Base-by-base conservation (phyloP, 2,888 invertebrate species). In the Diachrysia chrysitis region DNA sequence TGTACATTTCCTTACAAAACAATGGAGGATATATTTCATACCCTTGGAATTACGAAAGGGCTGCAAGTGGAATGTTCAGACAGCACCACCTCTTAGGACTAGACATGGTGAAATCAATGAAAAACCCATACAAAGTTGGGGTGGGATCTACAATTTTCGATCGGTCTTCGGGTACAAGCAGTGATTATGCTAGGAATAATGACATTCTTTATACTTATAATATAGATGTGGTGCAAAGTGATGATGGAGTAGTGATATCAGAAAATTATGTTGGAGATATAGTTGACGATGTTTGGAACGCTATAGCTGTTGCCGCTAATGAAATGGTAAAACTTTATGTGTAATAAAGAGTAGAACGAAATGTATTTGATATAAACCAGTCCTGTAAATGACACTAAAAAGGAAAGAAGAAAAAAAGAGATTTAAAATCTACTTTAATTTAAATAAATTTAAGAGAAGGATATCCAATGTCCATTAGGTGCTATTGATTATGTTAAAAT, bases 1-100 rank as follows among this genome's bases (percentile, higher is more conserved):
- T 97, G 71, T 98, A 98, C 85, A 84, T 98, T 35, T 96, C 97
- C 0, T 87, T 98, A 46, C 98, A 98, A 88, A 97, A 97, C n/a
- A 97, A 96, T 82, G 97, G 97, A 60, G 95, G 96, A 29, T 96
- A 96, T 71, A 82, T 97, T 9, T 90, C 97, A 0, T 97, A 97
- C 82, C 97, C 97, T 1, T 97, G 97, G 97, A 96, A 96, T 51
- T 97, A 95, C 73, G 96, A 96, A 55, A 88, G 85, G 42, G 90
- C 93, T 25, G 92, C 94, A 0, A 92, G 90, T 71, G 94, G 93
- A 0, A 85, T 93, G 83, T 93, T 93, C 56, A 81, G 85, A 32
- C 87, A 90, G 6, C 90, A 94, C 35, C 87, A 89, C 66, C 72
- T 90, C 1, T 79, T 93, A 14, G 93, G 88, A 4, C 60, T 89